These are phyloP conservation scores for Mnemiopsis leidyi DNA, from an alignment of 37 sponge, comb jelly and placozoan genomes.

Conservation along the genomic window DNA sequence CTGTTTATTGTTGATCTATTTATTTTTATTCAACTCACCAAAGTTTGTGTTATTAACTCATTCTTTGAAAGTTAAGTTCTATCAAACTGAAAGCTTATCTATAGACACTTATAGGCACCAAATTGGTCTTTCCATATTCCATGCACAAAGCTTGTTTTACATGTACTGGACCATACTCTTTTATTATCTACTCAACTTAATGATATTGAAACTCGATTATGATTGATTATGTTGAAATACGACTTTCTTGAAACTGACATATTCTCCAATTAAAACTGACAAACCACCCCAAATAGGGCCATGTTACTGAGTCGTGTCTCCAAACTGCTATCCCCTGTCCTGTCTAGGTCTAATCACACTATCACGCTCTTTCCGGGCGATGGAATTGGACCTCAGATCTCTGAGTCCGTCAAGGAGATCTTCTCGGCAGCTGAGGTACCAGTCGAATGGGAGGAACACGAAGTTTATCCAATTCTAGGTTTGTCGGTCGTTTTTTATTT, in stretches of 20 bases:
- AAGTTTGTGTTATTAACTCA: not conserved
- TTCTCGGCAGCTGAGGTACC: slow-evolving; percentile 94
- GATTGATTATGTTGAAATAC: no score
- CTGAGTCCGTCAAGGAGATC: slow-evolving; percentile 85
- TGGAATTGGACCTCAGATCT: slow-evolving; percentile 98
- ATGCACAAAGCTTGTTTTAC: no score
- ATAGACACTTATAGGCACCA: no score
- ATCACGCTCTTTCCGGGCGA: slow-evolving; percentile 95
- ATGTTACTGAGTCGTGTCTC: slow-evolving; percentile 1
- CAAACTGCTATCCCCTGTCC: not conserved
- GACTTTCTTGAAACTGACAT: not conserved
- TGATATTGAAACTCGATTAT: no score
- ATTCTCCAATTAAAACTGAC: not conserved
- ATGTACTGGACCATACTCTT: no score
- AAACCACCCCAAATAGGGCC: not conserved
- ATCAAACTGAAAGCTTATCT: no score
- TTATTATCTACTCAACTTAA: no score
- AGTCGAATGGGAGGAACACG: slow-evolving; percentile 85
- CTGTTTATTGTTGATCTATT: not conserved
- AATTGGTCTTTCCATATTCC: no score
- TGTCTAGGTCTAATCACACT: slow-evolving; percentile 17
- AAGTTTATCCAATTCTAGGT: slow-evolving; percentile 71
- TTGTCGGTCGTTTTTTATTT: not conserved
- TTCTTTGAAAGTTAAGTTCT: no score
- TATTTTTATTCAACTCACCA: not conserved